Conservation (phyloP, 2,888 invertebrate species). For the Platycheirus rosarum region DNA sequence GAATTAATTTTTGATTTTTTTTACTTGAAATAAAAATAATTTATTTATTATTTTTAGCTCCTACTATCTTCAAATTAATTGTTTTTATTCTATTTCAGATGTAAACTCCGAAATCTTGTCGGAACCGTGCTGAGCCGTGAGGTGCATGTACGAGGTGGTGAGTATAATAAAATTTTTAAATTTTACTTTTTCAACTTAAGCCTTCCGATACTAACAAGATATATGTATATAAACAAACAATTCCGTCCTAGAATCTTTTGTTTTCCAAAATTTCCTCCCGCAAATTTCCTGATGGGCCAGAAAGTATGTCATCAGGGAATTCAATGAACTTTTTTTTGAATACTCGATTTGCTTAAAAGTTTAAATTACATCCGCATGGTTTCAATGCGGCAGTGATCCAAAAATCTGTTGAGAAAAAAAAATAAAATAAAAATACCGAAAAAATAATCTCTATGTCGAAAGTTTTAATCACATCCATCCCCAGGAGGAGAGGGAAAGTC, state of each 20-base stretch:
- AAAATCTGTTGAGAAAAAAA: conserved; percentile 20
- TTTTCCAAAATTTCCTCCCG: background rate
- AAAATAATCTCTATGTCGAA: conserved; percentile 1
- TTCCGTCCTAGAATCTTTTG: background rate
- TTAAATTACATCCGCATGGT: conserved; percentile 68
- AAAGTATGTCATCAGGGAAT: conserved; percentile 62
- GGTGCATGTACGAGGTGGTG: conserved; percentile 95
- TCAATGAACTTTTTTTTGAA: conserved; percentile 47
- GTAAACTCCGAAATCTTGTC: conserved; percentile 87
- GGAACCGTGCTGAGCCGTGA: conserved; percentile 92
- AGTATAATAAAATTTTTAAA: conserved; percentile 79
- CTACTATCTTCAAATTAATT: background rate
- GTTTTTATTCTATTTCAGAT: conserved; percentile 78
- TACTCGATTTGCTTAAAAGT: conserved; percentile 61
- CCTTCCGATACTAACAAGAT: no score
- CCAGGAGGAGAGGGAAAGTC: conserved; percentile 4
- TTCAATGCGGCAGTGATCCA: conserved; percentile 39
- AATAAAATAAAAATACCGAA: no score
- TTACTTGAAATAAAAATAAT: no score
- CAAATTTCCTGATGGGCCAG: conserved; percentile 1
- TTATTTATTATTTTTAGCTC: no score
- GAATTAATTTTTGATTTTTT: no score
- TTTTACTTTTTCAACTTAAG: background rate
- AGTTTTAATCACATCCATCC: conserved; percentile 70
- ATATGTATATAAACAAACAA: no score